Base-by-base conservation (phyloP, 1,140 invertebrate genomes). In the Scaptomyza hsui region DNA sequence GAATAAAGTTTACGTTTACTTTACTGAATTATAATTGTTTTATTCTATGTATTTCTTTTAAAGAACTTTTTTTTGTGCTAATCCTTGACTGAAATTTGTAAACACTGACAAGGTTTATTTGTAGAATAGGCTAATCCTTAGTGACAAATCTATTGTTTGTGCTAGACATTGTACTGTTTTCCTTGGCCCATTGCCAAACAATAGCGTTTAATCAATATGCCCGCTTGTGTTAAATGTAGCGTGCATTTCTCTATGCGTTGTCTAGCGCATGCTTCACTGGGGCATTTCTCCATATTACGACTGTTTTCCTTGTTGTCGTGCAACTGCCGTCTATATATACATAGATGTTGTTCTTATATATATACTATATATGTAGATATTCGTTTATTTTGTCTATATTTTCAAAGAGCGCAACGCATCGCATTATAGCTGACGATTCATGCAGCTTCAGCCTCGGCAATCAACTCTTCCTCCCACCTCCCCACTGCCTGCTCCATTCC, bases 391-490 rank as follows among this genome's bases (percentile, higher is more conserved):
- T 57, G 29, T 49, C 26, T 65, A 42, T 52, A 60, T 63, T 59
- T 24, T 29, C 21, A 29, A 53, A 42, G 42, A 53, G 75, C 81
- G 82, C 82, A 88, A 82, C 82, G 82, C 83, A 86, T 86, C 82
- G 82, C 81, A 85, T 85, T 85, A 85, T 88, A 88, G 81, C 75
- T 74, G 48, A 53, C 41, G 39, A 53, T 56, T 64, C 55, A 71
- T 80, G 77, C 77, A 77, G 77, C 64, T 51, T 67, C 57, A 51
- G 45, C 39, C 70, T 57, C 47, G 51, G 13, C 35, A 16, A 29
- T 21, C 24, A 29, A 26, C 35, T 10, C 24, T 45, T 12, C 60
- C 61, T 61, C 44, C 26, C 32, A 5, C 53, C 53, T 47, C 37
- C n/a, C 19, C 57, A 32, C 42, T 49, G 41, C 26, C 37, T 32